Percentiles rank a stretch among this genome's conserved stretches.
Conservation (phyloP, 2,797 vertebrate species). For the Kryptopterus vitreolus region DNA sequence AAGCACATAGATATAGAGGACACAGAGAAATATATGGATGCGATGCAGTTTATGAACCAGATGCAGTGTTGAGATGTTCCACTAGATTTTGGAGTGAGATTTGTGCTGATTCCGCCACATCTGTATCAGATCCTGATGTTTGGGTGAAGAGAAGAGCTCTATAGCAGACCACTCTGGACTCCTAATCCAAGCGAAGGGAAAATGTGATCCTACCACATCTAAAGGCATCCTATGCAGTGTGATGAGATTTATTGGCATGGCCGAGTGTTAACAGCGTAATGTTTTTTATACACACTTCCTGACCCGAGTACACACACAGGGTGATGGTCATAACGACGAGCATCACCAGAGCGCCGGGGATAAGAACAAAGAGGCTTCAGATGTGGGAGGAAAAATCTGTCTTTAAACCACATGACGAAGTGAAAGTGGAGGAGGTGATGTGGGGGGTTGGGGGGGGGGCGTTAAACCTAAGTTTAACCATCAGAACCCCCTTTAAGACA, state of each 20-base stretch:
- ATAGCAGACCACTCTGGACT: too few species aligned
- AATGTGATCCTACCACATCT: too few species aligned
- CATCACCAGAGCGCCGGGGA: background rate
- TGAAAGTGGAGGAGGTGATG: background rate
- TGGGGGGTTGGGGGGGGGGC: background rate
- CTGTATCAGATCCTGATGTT: too few species aligned
- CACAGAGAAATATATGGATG: too few species aligned
- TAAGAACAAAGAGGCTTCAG: conserved; percentile 16
- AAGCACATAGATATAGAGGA: too few species aligned
- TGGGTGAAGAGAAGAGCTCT: too few species aligned
- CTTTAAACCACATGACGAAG: conserved; percentile 45
- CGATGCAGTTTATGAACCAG: too few species aligned
- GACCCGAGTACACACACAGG: background rate
- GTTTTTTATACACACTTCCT: background rate
- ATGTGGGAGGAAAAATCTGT: conserved; percentile 48
- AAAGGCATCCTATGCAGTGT: background rate
- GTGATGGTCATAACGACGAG: background rate
- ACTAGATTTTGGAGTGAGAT: too few species aligned
- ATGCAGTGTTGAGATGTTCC: too few species aligned
- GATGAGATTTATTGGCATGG: too few species aligned
- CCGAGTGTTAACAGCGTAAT: background rate
- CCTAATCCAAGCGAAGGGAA: too few species aligned
- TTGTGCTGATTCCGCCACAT: too few species aligned
- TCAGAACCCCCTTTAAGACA: conserved; percentile 29
- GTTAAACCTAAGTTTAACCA: conserved; percentile 35